Percentiles rank a stretch among this genome's conserved stretches.
phyloP scores from a whole-genome alignment of 2,113 vertebrate species.

The Proteles cristata region DNA sequence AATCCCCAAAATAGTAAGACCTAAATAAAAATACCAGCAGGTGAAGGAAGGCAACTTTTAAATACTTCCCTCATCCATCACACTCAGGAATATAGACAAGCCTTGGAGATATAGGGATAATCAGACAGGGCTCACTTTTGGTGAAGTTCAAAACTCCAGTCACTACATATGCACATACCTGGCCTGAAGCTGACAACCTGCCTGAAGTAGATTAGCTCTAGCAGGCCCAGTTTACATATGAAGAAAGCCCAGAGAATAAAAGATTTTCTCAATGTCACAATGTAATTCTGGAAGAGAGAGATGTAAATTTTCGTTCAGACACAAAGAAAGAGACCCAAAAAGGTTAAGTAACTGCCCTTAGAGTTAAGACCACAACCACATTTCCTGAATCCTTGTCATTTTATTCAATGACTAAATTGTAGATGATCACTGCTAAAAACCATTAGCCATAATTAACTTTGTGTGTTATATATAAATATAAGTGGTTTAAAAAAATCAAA shows the following conservation, averaged over 20 bases:
- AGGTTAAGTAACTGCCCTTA: not conserved
- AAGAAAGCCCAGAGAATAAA: not conserved
- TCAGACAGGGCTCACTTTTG: not conserved
- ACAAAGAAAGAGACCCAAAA: not conserved
- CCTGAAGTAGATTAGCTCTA: not conserved
- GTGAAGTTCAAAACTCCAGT: not conserved
- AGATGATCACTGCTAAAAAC: not conserved
- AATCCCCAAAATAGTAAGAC: not conserved
- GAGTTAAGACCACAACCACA: not conserved
- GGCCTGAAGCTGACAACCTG: not conserved
- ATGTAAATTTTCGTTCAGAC: not conserved
- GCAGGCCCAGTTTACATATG: not conserved
- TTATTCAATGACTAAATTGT: constrained; percentile 2
- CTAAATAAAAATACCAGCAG: not conserved
- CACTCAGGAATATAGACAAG: not conserved
- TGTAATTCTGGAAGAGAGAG: constrained; percentile 35
- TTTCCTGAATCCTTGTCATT: not conserved
- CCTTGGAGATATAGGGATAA: not conserved
- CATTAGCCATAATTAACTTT: not conserved
- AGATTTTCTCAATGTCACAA: constrained; percentile 32
- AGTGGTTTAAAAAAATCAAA: not conserved
- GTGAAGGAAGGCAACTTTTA: not conserved
- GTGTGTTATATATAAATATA: not conserved
- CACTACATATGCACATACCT: not conserved
- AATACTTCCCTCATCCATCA: not conserved